Evolutionary conservation across 30 jellyfish, hydroid and myxozoan genomes (phyloP).

Genomic region (Morbakka virulenta): DNA sequence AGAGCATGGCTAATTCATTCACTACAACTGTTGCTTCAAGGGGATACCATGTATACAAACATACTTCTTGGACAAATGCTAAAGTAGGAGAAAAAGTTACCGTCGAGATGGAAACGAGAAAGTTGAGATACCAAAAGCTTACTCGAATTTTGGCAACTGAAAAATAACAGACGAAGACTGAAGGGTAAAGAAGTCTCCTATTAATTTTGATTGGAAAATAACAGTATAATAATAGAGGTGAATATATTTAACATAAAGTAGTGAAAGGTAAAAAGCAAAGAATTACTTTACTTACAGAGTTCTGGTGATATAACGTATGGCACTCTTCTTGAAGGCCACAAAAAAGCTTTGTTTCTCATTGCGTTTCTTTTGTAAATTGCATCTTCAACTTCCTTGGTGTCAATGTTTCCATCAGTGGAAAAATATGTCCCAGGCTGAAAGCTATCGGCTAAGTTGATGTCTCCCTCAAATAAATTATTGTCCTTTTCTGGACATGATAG

Average conservation of each 20-base stretch:
- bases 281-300: neutral
- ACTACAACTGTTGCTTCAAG: too few relatives aligned
- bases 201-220: neutral
- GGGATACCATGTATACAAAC: too few relatives aligned
- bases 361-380: neutral
- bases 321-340: neutral
- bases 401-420: neutral
- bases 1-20: too few relatives aligned
- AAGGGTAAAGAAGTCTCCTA: neutral
- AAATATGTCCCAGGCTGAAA: neutral
- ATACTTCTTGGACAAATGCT: too few relatives aligned
- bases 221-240: neutral
- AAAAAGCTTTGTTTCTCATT: neutral
- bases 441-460: neutral
- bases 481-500: too few relatives aligned
- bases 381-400: neutral
- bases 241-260: too few relatives aligned
- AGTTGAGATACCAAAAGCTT: too few relatives aligned
- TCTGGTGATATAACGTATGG: neutral
- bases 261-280: too few relatives aligned
- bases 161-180: neutral
- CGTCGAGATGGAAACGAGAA: too few relatives aligned
- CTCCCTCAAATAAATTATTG: neutral
- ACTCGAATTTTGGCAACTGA: too few relatives aligned
- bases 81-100: too few relatives aligned